Evolutionary conservation across 2,888 invertebrate species (phyloP).

Genomic region (Oligia strigilis): DNA sequence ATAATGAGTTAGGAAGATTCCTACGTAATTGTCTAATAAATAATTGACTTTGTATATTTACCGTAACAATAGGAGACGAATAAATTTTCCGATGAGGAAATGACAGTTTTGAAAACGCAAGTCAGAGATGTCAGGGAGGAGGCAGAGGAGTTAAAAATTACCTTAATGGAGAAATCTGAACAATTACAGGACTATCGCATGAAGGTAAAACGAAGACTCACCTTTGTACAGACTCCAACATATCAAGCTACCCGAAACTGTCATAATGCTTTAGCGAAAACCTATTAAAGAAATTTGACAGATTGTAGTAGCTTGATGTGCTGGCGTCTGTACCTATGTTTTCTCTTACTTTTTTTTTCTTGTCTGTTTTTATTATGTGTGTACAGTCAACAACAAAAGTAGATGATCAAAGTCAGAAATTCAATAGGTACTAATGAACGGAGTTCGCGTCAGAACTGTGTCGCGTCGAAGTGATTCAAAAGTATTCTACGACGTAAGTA

Average conservation of each 20-base stretch:
- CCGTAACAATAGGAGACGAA: conserved; percentile 73
- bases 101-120: conserved; percentile 76
- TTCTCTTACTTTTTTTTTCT: too few species aligned
- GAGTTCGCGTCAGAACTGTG: too few species aligned
- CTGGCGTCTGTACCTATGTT: too few species aligned
- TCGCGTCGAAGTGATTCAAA: too few species aligned
- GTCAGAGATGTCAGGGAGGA: conserved; percentile 81
- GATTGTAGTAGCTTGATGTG: too few species aligned
- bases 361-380: not conserved
- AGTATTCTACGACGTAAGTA: too few species aligned
- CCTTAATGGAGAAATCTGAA: conserved; percentile 80
- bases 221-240: not conserved
- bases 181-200: conserved; percentile 84
- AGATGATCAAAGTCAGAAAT: too few species aligned
- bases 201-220: conserved; percentile 65
- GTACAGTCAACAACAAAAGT: too few species aligned
- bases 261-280: too few species aligned
- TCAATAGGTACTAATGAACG: too few species aligned
- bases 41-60: conserved; percentile 35
- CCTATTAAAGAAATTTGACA: too few species aligned
- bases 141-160: conserved; percentile 80
- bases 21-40: conserved; percentile 28
- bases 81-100: conserved; percentile 77
- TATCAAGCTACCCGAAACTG: too few species aligned
- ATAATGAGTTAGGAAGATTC: conserved; percentile 46